These are phyloP conservation scores for Ptiloglossa arizonensis DNA, from an alignment of 1,140 invertebrate genomes.

Conservation along the genomic window DNA sequence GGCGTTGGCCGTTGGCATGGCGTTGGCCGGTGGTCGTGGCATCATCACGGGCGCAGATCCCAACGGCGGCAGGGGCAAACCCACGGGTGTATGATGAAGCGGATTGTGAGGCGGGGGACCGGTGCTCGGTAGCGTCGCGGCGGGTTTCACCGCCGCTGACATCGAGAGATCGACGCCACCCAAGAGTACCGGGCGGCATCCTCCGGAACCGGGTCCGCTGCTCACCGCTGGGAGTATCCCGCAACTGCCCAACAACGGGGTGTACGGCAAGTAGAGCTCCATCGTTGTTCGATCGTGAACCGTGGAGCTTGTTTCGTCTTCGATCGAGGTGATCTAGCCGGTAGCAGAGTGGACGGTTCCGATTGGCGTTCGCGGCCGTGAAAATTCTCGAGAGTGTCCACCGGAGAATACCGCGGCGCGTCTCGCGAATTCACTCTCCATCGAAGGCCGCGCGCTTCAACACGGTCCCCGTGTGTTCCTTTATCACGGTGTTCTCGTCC, in stretches of 20 bases:
- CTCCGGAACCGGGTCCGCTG: conserved; percentile 66
- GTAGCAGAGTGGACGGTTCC: too few relatives aligned
- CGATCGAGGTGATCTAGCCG: too few relatives aligned
- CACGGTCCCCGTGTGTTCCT: not conserved
- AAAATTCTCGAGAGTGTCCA: too few relatives aligned
- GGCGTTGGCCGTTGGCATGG: conserved; percentile 77
- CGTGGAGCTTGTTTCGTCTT: too few relatives aligned
- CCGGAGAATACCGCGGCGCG: not conserved
- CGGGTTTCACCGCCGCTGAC: conserved; percentile 75
- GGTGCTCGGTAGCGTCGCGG: conserved; percentile 59
- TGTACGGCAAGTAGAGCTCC: conserved; percentile 82
- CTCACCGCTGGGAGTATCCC: conserved; percentile 80
- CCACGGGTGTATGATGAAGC: conserved; percentile 64
- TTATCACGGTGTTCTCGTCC: not conserved
- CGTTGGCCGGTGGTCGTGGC: conserved; percentile 78
- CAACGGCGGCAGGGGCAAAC: conserved; percentile 80
- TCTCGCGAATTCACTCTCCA: too few relatives aligned
- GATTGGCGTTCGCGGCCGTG: too few relatives aligned
- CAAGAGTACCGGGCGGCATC: conserved; percentile 69
- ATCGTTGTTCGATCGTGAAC: too few relatives aligned
- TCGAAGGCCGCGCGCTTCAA: too few relatives aligned
- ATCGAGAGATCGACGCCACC: conserved; percentile 79
- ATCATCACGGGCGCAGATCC: conserved; percentile 80
- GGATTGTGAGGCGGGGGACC: conserved; percentile 68
- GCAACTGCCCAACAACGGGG: conserved; percentile 80